Conservation (phyloP, 2,888 invertebrate species). For the Lasiommata megera region DNA sequence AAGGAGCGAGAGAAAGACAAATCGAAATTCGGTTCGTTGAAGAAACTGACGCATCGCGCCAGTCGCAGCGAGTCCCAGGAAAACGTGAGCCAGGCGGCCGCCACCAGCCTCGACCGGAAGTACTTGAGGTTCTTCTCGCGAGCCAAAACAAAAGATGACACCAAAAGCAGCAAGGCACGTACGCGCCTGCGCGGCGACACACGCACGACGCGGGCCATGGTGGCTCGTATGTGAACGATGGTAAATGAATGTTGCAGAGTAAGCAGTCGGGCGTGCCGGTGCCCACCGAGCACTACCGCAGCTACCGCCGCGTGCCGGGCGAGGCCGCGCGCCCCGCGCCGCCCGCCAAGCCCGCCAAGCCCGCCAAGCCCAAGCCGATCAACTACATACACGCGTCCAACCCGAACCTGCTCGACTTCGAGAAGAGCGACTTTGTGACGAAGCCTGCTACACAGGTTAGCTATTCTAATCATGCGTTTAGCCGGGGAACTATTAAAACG, state of each 20-base stretch:
- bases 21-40: constrained; percentile 85
- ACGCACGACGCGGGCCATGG: no score
- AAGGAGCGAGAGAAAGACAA: constrained; percentile 58
- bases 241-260: constrained; percentile 35
- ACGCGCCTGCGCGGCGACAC: no score
- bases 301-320: constrained; percentile 35
- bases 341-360: constrained; percentile 3
- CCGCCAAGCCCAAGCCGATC: constrained; percentile 65
- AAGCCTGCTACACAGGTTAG: constrained; percentile 48
- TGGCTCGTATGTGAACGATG: no score
- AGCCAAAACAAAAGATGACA: constrained; percentile 69
- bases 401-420: constrained; percentile 85
- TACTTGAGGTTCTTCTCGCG: constrained; percentile 80
- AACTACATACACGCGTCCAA: constrained; percentile 87
- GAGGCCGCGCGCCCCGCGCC: constrained; percentile 21
- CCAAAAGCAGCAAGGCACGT: constrained; percentile 52
- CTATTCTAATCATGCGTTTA: no score
- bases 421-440: constrained; percentile 68
- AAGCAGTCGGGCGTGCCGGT: constrained; percentile 82
- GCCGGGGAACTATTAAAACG: no score
- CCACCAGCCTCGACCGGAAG: constrained; percentile 87
- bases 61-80: constrained; percentile 67
- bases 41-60: constrained; percentile 83
- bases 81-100: constrained; percentile 65
- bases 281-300: constrained; percentile 86